Conservation (phyloP, 2,797 vertebrate species). For the Melanotaenia maccullochi region DNA sequence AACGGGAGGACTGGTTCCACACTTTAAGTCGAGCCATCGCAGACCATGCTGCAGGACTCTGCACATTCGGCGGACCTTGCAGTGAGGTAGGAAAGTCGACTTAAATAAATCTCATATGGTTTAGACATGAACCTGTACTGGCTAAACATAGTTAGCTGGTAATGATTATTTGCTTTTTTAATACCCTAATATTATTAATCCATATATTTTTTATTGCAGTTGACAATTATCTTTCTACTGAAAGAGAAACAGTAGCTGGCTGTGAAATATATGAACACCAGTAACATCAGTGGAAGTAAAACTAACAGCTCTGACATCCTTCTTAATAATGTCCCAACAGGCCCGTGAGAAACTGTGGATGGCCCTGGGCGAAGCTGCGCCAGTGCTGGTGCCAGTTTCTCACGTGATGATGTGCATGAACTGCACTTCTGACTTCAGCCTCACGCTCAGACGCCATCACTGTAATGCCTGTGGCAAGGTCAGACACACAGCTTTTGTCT, state of each 20-base stretch:
- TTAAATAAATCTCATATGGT: neutral
- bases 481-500: slow-evolving; percentile 16
- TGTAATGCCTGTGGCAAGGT: slow-evolving; percentile 98
- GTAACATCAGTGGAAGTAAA: neutral
- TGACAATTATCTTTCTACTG: neutral
- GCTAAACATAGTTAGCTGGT: too few species aligned
- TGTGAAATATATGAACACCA: too few species aligned
- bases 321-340: slow-evolving; percentile 69
- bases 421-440: slow-evolving; percentile 94
- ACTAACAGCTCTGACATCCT: neutral
- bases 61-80: slow-evolving; percentile 82
- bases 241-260: neutral
- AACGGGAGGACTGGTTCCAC: slow-evolving; percentile 96
- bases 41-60: slow-evolving; percentile 83
- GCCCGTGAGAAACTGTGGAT: slow-evolving; percentile 92
- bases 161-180: too few species aligned
- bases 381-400: slow-evolving; percentile 90
- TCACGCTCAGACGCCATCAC: slow-evolving; percentile 93
- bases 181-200: too few species aligned
- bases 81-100: slow-evolving; percentile 74
- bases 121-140: neutral
- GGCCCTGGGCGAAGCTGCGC: slow-evolving; percentile 91
- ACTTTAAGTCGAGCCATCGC: slow-evolving; percentile 90
- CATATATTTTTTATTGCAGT: too few species aligned
- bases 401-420: slow-evolving; percentile 98